Conservation (phyloP, 2,113 vertebrate genomes). For the Datnioides undecimradiatus region DNA sequence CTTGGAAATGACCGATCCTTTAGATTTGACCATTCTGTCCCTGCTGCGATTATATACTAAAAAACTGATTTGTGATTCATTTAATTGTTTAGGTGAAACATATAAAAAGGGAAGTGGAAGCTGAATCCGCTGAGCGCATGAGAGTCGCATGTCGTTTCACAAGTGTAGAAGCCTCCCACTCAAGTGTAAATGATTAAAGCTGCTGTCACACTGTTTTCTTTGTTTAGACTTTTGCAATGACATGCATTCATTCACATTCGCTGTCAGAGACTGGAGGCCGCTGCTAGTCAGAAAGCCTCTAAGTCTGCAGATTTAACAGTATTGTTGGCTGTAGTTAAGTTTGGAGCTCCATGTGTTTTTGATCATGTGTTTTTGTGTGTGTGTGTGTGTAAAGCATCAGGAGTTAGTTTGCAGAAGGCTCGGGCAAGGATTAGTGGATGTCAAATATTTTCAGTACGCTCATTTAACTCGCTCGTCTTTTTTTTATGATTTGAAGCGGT, state of each 20-base stretch:
- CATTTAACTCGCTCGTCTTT: background rate
- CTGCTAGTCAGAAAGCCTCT: background rate
- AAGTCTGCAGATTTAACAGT: conserved; percentile 21
- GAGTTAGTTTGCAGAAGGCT: conserved; percentile 40
- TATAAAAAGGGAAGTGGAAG: conserved; percentile 23
- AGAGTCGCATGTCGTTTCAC: conserved; percentile 13
- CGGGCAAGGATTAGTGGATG: conserved; percentile 5
- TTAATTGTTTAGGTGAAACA: background rate
- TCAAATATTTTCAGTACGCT: conserved; percentile 3
- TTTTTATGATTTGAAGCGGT: background rate
- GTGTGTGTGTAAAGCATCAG: conserved; percentile 32
- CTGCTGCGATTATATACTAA: background rate
- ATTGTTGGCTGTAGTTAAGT: conserved; percentile 41
- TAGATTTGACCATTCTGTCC: background rate
- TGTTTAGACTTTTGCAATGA: conserved; percentile 40
- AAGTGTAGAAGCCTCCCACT: background rate
- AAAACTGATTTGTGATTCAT: background rate
- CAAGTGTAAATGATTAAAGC: conserved; percentile 43
- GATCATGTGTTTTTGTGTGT: conserved; percentile 33
- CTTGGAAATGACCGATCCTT: background rate
- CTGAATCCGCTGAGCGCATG: background rate
- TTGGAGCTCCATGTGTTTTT: conserved; percentile 65
- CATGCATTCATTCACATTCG: conserved; percentile 4
- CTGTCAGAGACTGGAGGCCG: conserved; percentile 1
- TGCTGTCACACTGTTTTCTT: conserved; percentile 37